These are phyloP conservation scores for Abramis brama DNA, from an alignment of 2,113 vertebrate genomes.

Conservation along the genomic window DNA sequence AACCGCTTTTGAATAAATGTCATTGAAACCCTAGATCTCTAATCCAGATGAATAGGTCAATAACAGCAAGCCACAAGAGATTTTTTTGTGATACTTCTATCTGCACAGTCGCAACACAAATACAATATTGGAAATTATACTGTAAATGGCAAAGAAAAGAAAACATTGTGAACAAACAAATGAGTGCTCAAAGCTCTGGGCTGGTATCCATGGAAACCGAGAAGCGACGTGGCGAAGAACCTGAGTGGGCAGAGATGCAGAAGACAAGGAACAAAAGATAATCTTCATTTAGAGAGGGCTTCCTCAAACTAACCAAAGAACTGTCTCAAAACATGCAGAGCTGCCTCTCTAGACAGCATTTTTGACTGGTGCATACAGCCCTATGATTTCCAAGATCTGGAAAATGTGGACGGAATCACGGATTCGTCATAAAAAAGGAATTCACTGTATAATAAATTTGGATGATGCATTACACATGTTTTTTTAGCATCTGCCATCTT, in stretches of 20 bases:
- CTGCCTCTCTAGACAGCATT: too few relatives aligned
- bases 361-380: too few relatives aligned
- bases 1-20: neutral
- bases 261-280: constrained; percentile 25
- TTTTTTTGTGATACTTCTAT: neutral
- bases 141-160: constrained; percentile 17
- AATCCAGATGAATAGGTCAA: neutral
- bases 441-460: too few relatives aligned
- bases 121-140: neutral
- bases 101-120: neutral
- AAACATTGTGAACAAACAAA: constrained; percentile 54
- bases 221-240: constrained; percentile 53
- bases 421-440: too few relatives aligned
- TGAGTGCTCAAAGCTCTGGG: constrained; percentile 16
- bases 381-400: too few relatives aligned
- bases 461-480: too few relatives aligned
- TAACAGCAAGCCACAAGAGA: neutral
- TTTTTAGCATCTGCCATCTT: too few relatives aligned
- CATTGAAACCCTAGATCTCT: neutral
- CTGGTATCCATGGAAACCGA: constrained; percentile 72
- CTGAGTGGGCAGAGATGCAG: constrained; percentile 50
- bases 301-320: neutral
- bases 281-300: neutral
- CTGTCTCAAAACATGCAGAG: neutral
- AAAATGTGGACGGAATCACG: too few relatives aligned